Percentiles rank a stretch among this genome's conserved stretches.
These are phyloP conservation scores for Laspeyria flexula DNA, from an alignment of 2,888 invertebrate genomes.

Conservation along the genomic window DNA sequence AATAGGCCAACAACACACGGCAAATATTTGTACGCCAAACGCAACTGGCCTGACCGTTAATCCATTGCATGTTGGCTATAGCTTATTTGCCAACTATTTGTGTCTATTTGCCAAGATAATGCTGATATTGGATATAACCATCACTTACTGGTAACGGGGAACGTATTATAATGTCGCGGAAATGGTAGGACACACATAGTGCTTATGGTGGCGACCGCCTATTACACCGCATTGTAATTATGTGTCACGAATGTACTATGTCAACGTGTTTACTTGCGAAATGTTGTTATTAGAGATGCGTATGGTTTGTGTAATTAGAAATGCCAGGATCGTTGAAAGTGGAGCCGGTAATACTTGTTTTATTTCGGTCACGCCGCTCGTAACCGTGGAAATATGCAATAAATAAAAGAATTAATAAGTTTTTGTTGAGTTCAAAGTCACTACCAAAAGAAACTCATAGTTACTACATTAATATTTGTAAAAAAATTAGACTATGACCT, in stretches of 20 bases:
- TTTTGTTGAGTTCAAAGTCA: background rate
- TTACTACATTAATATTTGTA: no score
- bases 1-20: slow-evolving; percentile 23
- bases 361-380: background rate
- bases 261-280: slow-evolving; percentile 29
- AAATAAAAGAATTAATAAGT: background rate
- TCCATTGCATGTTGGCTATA: slow-evolving; percentile 37
- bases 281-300: slow-evolving; percentile 23
- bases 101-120: slow-evolving; percentile 40
- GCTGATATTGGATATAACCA: slow-evolving; percentile 57
- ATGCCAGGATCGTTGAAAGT: background rate
- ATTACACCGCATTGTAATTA: slow-evolving; percentile 46
- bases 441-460: no score
- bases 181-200: slow-evolving; percentile 41
- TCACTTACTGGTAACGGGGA: slow-evolving; percentile 54
- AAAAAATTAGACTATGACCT: no score
- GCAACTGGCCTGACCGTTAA: slow-evolving; percentile 45
- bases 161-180: slow-evolving; percentile 53
- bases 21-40: slow-evolving; percentile 41
- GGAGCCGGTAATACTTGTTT: background rate
- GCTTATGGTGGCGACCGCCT: slow-evolving; percentile 37
- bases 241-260: slow-evolving; percentile 38
- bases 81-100: slow-evolving; percentile 38
- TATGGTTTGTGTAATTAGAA: slow-evolving; percentile 14
- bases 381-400: background rate